Percentiles rank a stretch among this genome's conserved stretches.
phyloP scores from a whole-genome alignment of 1,140 invertebrate species.

The Hyposmocoma kahamanoa region DNA sequence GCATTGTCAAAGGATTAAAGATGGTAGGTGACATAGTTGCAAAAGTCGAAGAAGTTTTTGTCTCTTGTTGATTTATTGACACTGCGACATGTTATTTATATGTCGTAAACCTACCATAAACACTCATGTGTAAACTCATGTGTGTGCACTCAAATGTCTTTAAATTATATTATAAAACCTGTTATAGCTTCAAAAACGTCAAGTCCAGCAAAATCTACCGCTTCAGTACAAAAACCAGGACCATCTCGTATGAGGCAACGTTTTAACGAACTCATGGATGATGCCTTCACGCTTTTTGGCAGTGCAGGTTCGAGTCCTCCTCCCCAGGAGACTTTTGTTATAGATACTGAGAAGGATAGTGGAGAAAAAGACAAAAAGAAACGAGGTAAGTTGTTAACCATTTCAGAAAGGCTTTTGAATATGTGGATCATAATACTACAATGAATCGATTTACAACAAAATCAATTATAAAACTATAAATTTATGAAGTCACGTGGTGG shows the following conservation, averaged over 20 bases:
- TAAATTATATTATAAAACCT: too few relatives aligned
- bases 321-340: constrained; percentile 35
- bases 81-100: too few relatives aligned
- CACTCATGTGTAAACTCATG: too few relatives aligned
- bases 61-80: too few relatives aligned
- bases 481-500: too few relatives aligned
- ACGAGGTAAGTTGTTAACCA: constrained; percentile 5
- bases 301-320: constrained; percentile 38
- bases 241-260: constrained; percentile 58
- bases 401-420: not conserved
- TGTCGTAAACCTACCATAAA: too few relatives aligned
- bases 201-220: constrained; percentile 29
- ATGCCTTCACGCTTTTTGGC: constrained; percentile 63
- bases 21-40: constrained; percentile 40
- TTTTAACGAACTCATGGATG: constrained; percentile 66
- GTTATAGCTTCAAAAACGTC: constrained; percentile 44
- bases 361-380: constrained; percentile 23
- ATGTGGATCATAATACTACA: too few relatives aligned
- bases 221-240: constrained; percentile 16
- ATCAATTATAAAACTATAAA: too few relatives aligned
- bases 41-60: too few relatives aligned
- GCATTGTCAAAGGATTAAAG: constrained; percentile 72
- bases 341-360: constrained; percentile 26
- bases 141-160: too few relatives aligned
- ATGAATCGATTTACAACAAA: too few relatives aligned